These are phyloP conservation scores for Venturia canescens DNA, from an alignment of 1,140 invertebrate species.

Conservation along the genomic window DNA sequence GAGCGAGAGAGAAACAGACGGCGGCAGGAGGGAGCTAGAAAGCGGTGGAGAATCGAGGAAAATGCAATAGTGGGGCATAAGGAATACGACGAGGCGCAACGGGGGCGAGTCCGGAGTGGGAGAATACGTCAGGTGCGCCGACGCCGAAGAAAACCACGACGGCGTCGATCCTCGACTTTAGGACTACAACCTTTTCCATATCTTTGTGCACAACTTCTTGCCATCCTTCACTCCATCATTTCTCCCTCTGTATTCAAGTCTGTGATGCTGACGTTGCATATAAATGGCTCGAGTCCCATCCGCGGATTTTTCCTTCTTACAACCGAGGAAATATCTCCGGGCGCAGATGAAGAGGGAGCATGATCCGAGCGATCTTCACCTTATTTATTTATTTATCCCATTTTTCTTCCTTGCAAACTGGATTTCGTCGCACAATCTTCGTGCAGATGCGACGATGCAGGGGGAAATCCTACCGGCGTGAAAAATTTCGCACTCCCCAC, in stretches of 20 bases:
- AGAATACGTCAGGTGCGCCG: constrained; percentile 1
- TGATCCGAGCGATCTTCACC: not conserved
- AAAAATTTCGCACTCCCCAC: not conserved
- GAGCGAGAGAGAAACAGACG: not conserved
- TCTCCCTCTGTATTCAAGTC: not conserved
- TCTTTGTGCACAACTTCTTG: constrained; percentile 15
- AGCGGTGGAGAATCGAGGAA: not conserved
- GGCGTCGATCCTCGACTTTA: constrained; percentile 17
- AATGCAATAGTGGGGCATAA: not conserved
- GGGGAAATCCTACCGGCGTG: not conserved
- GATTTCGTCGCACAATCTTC: not conserved
- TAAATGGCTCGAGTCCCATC: not conserved
- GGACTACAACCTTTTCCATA: constrained; percentile 17
- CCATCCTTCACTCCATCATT: constrained; percentile 13
- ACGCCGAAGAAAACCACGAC: not conserved
- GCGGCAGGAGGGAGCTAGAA: not conserved
- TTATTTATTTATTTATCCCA: not conserved
- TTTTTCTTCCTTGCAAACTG: not conserved
- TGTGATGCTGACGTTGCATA: constrained; percentile 4
- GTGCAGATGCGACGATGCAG: not conserved
- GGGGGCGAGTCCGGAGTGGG: not conserved
- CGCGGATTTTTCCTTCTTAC: constrained; percentile 10
- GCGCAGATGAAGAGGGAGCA: not conserved
- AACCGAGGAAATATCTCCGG: not conserved
- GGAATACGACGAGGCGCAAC: not conserved